These are phyloP conservation scores for Prunella strophiata DNA, from an alignment of 2,797 vertebrate genomes.

Conservation along the genomic window DNA sequence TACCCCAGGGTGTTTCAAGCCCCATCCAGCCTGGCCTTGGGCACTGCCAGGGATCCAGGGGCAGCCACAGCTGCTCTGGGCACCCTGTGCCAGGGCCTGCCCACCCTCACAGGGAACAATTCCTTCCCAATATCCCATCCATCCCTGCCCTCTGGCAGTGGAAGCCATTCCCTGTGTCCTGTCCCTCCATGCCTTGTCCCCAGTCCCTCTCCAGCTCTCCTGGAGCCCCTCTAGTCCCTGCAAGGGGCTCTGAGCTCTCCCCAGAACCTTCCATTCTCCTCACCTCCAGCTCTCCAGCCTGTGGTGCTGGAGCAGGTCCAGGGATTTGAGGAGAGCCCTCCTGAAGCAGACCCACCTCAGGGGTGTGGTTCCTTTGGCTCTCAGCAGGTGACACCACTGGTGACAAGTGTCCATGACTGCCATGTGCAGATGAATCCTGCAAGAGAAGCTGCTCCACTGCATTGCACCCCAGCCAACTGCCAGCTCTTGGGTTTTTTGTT, in stretches of 20 bases:
- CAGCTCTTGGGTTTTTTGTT: background rate
- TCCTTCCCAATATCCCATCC: background rate
- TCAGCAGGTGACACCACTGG: background rate
- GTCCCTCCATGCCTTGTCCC: background rate
- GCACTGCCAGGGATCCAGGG: background rate
- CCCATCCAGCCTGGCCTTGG: accelerated
- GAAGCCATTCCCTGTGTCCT: background rate
- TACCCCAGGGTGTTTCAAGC: accelerated
- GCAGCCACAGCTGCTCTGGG: background rate
- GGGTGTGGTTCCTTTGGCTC: background rate
- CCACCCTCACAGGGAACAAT: accelerated
- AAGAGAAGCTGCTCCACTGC: background rate
- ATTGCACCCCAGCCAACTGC: background rate
- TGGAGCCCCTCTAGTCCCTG: background rate
- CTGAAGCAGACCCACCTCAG: background rate
- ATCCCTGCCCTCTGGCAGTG: background rate
- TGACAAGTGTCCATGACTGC: accelerated
- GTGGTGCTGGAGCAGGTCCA: background rate
- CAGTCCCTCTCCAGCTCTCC: background rate
- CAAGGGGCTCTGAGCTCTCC: background rate
- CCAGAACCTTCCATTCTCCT: accelerated
- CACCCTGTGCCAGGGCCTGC: background rate
- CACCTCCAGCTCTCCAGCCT: background rate
- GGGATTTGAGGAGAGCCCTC: background rate
- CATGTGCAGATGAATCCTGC: background rate